phyloP scores from a whole-genome alignment of 2,113 vertebrate species.

The Pachycephala philippinensis region DNA sequence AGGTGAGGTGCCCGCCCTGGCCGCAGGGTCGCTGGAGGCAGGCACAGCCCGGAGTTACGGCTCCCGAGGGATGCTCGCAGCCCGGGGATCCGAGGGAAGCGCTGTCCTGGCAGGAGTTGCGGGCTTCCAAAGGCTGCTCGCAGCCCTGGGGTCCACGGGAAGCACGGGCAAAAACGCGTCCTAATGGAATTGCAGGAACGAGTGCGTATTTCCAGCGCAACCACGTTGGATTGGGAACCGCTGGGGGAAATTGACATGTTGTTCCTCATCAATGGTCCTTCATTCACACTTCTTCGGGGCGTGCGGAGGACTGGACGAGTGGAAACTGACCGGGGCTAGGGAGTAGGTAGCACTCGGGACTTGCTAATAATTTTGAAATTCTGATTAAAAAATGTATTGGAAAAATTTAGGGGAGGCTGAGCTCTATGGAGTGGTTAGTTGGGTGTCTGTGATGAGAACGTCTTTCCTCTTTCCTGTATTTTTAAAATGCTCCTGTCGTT shows the following conservation, averaged over 20 bases:
- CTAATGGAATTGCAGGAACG: fast-evolving
- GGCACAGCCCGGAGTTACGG: neutral
- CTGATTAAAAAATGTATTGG: neutral
- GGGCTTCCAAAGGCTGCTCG: neutral
- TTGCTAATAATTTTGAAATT: neutral
- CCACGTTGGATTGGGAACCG: neutral
- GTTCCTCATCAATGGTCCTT: fast-evolving
- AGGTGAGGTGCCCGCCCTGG: neutral
- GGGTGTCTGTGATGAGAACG: neutral
- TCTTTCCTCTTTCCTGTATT: neutral
- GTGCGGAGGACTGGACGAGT: neutral
- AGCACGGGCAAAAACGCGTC: neutral
- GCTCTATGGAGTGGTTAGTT: neutral
- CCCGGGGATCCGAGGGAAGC: fast-evolving
- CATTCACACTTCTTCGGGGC: fast-evolving
- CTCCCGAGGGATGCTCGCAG: neutral
- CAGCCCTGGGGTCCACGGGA: fast-evolving
- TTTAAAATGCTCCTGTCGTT: neutral
- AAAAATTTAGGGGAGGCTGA: neutral
- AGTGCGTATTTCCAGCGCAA: neutral
- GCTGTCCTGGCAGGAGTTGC: neutral
- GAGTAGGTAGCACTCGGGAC: neutral
- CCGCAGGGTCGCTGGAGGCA: neutral
- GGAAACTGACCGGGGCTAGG: neutral
- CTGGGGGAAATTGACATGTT: fast-evolving